Percentiles rank a stretch among this genome's conserved stretches.
These are phyloP conservation scores for Distichodus sexfasciatus DNA, from an alignment of 2,797 vertebrate genomes.

Conservation along the genomic window DNA sequence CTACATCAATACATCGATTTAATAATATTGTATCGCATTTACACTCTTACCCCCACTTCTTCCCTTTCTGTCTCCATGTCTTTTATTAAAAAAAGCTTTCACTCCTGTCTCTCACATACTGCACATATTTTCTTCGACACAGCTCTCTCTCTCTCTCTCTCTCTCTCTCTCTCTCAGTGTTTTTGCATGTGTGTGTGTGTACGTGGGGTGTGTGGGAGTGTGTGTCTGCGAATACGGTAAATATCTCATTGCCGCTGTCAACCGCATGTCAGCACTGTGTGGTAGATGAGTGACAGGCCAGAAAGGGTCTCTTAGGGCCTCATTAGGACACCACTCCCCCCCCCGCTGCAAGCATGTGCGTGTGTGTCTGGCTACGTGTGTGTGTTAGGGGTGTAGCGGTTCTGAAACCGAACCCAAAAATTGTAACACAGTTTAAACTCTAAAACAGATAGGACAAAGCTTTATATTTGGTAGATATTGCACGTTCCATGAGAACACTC, in stretches of 20 bases:
- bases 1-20: too few relatives aligned
- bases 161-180: slow-evolving; percentile 6
- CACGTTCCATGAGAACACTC: too few relatives aligned
- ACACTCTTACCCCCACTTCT: not conserved
- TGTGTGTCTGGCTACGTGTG: slow-evolving; percentile 40
- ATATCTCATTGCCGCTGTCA: slow-evolving; percentile 75
- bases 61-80: not conserved
- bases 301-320: slow-evolving; percentile 76
- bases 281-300: slow-evolving; percentile 76
- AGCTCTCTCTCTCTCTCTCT: not conserved
- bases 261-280: slow-evolving; percentile 74
- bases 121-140: slow-evolving; percentile 23
- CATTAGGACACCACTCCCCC: slow-evolving; percentile 75
- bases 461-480: too few relatives aligned
- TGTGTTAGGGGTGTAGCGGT: slow-evolving; percentile 56
- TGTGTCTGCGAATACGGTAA: slow-evolving; percentile 49
- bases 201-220: slow-evolving; percentile 14
- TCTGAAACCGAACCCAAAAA: too few relatives aligned
- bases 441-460: too few relatives aligned
- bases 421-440: too few relatives aligned
- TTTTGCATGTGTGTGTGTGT: slow-evolving; percentile 14
- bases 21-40: too few relatives aligned
- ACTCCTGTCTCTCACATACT: not conserved
- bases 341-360: slow-evolving; percentile 33
- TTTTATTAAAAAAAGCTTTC: slow-evolving; percentile 12